Evolutionary conservation across 2,888 invertebrate species (phyloP), one percentile per base, ranked within the genome.

Genomic region (Watsonalla cultraria): DNA sequence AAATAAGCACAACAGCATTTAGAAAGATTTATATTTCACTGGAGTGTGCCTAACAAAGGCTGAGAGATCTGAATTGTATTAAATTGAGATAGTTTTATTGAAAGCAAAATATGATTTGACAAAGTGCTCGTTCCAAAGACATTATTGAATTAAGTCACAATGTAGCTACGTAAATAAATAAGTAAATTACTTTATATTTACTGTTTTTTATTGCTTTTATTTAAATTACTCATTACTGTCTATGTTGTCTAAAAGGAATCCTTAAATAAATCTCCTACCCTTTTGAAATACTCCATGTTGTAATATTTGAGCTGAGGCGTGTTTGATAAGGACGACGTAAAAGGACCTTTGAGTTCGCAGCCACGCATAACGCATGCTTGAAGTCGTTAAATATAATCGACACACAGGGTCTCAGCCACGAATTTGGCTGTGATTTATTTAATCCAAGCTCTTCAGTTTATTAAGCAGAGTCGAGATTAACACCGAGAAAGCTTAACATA

Each of bases 391-490:
- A 11, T 11, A 42, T 42, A 42, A 42, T 42, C 5, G 5, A 42
- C 11, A 67, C 68, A 63, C 60, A 60, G 62, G 60, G 72, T 74
- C 73, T 70, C 67, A 67, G 70, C 74, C 74, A 65, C 72, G 70
- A 74, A 70, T 76, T 74, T 58, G 66, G 62, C 61, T 70, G 70
- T 76, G 74, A 84, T 82, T 79, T 78, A 75, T 79, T 77, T 76
- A 77, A 80, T 76, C 80, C 73, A 68, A 79, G 77, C 78, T 80
- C 74, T 80, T 79, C 72, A 76, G 80, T 82, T 82, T 85, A 86
- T 82, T 79, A 83, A 84, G 75, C 66, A 75, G 76, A 76, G 78
- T 74, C 69, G 71, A 84, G 83, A 87, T 86, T 84, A 84, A 80
- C 80, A 80, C 76, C 73, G 74, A 65, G 67, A 24, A 24, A 73